Conservation (phyloP, 1,140 invertebrate genomes). For the Hirudo medicinalis region DNA sequence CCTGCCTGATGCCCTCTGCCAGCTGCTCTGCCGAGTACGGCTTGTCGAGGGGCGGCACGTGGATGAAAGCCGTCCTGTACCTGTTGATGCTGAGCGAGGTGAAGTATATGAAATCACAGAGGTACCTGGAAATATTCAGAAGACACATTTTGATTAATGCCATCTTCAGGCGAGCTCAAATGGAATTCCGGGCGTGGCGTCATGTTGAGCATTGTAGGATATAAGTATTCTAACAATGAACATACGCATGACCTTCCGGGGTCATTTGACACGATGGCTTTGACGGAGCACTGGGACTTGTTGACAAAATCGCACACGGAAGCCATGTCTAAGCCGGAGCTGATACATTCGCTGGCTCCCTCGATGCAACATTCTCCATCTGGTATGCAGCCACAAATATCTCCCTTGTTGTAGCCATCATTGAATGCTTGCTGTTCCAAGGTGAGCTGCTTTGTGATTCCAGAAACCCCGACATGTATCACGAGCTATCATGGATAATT, state of each 20-base stretch:
- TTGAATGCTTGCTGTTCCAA: constrained; percentile 44
- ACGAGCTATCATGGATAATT: constrained; percentile 34
- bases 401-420: constrained; percentile 38
- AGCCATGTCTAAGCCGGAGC: constrained; percentile 39
- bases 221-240: neutral
- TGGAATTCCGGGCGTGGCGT: neutral
- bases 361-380: constrained; percentile 33
- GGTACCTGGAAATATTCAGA: constrained; percentile 34
- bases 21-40: constrained; percentile 34
- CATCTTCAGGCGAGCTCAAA: neutral
- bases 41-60: constrained; percentile 43
- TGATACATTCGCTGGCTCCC: constrained; percentile 32
- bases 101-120: constrained; percentile 47
- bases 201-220: neutral
- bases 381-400: constrained; percentile 34
- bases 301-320: constrained; percentile 38
- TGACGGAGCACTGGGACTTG: constrained; percentile 29
- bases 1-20: constrained; percentile 30
- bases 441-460: constrained; percentile 41
- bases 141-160: neutral
- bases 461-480: constrained; percentile 46
- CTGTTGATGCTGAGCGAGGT: constrained; percentile 40
- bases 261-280: constrained; percentile 40
- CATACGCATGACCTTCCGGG: constrained; percentile 35
- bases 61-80: constrained; percentile 43